Evolutionary conservation across 2,113 vertebrate species (phyloP).

Genomic region (Sisor rabdophorus): DNA sequence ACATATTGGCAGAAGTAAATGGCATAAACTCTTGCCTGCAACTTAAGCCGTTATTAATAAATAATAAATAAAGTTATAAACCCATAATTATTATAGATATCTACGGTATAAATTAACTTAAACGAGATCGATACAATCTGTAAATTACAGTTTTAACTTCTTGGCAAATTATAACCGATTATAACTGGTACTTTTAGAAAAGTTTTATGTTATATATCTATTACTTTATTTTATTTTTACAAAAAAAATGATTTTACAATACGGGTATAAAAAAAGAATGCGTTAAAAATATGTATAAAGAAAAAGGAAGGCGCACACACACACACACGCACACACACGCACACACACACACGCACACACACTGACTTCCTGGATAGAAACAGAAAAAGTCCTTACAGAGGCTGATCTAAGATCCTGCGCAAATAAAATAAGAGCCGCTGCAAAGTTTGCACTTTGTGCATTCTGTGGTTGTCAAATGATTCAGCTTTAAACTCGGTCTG

Average conservation of each 20-base stretch:
- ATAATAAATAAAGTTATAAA: background rate
- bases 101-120: background rate
- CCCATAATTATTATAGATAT: background rate
- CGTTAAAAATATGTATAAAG: background rate
- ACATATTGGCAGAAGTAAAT: background rate
- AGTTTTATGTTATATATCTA: background rate
- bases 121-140: background rate
- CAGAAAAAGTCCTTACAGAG: slow-evolving; percentile 30
- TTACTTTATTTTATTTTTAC: background rate
- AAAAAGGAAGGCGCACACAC: background rate
- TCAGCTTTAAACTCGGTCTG: background rate
- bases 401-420: background rate
- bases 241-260: background rate
- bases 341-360: background rate
- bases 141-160: background rate
- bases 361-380: slow-evolving; percentile 36
- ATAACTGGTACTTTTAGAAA: background rate
- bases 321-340: background rate
- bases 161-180: background rate
- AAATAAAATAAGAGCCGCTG: background rate
- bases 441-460: background rate
- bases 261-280: background rate
- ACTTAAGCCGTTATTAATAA: background rate
- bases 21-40: background rate
- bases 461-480: background rate